Evolutionary conservation across 2,797 vertebrate genomes (phyloP).

Genomic region (Glossophaga mutica): DNA sequence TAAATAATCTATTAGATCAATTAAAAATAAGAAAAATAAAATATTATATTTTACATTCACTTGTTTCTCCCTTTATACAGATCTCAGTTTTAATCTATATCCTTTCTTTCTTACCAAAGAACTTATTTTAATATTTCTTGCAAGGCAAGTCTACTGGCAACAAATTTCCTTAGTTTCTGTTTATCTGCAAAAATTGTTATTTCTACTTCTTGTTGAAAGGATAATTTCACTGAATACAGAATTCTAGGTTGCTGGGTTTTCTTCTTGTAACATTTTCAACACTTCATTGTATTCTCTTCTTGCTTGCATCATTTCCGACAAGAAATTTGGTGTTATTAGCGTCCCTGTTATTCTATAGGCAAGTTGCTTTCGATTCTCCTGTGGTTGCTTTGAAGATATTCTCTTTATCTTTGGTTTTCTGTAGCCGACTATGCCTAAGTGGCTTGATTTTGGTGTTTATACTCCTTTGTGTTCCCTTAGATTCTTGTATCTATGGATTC

Average conservation of each 20-base stretch:
- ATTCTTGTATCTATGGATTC: not conserved
- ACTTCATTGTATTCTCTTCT: not conserved
- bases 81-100: not conserved
- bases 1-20: not conserved
- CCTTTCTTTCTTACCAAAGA: not conserved
- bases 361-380: not conserved
- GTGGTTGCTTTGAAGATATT: not conserved
- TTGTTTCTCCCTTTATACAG: not conserved
- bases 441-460: not conserved
- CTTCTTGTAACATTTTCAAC: not conserved
- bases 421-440: not conserved
- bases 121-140: not conserved
- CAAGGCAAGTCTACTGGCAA: not conserved
- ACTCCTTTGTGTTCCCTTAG: not conserved
- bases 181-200: not conserved
- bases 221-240: not conserved
- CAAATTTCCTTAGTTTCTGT: not conserved
- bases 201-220: not conserved
- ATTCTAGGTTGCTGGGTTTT: not conserved
- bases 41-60: not conserved
- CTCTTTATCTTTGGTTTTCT: not conserved
- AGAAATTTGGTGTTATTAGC: not conserved
- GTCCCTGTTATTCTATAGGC: not conserved
- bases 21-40: conserved; percentile 8
- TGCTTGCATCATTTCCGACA: not conserved